These are phyloP conservation scores for Nycticebus coucang DNA, from an alignment of 2,113 vertebrate species.

Conservation along the genomic window DNA sequence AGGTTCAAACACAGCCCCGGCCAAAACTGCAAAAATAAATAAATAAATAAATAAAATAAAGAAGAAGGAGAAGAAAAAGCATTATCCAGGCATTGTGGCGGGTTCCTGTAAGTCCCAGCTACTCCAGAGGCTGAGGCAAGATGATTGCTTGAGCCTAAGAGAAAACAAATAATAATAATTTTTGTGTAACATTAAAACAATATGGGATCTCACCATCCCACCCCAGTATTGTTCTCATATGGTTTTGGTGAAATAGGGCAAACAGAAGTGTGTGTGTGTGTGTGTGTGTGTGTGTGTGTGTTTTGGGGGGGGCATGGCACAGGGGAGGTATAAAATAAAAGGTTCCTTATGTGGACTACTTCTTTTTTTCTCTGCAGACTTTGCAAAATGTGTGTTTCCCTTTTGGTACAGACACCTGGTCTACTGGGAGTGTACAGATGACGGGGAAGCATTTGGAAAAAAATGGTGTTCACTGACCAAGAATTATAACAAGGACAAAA, in stretches of 20 bases:
- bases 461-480: constrained; percentile 69
- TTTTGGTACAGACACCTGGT: constrained; percentile 66
- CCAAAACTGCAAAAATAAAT: too few species aligned
- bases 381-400: constrained; percentile 61
- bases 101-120: too few species aligned
- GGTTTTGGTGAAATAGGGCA: not conserved
- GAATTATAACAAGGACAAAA: constrained; percentile 52
- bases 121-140: too few species aligned
- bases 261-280: not conserved
- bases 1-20: too few species aligned
- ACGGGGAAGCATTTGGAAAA: not conserved
- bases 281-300: not conserved
- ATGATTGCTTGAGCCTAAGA: too few species aligned
- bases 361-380: constrained; percentile 35
- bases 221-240: too few species aligned
- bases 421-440: constrained; percentile 47
- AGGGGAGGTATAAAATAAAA: not conserved
- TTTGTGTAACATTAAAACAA: not conserved
- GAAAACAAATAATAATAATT: too few species aligned
- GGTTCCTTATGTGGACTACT: too few species aligned
- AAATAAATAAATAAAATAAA: too few species aligned
- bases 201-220: not conserved
- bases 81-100: too few species aligned
- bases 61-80: too few species aligned
- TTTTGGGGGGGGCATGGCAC: too few species aligned